phyloP scores from a whole-genome alignment of 2,797 vertebrate genomes.

The Denticeps clupeoides region DNA sequence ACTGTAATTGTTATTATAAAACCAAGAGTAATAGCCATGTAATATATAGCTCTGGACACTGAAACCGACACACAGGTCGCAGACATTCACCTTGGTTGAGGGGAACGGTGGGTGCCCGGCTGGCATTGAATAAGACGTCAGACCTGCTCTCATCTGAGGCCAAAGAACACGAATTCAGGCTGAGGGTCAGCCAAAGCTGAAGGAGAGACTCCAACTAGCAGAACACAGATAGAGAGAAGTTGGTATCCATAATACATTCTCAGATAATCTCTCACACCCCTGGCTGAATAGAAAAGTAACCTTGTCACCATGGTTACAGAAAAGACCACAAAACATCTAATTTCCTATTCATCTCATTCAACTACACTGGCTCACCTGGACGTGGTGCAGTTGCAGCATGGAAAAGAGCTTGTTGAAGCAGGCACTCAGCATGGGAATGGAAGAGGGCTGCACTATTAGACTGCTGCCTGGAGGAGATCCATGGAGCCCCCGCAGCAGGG shows the following conservation, averaged over 20 bases:
- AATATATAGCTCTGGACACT: too few relatives aligned
- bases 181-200: conserved; percentile 95
- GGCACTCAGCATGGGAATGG: conserved; percentile 86
- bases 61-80: neutral
- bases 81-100: conserved; percentile 76
- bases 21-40: neutral
- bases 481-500: conserved; percentile 79
- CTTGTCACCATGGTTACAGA: too few relatives aligned
- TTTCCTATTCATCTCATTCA: too few relatives aligned
- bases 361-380: conserved; percentile 94
- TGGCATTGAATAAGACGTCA: conserved; percentile 95
- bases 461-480: conserved; percentile 63
- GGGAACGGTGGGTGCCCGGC: conserved; percentile 84
- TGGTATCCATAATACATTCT: too few relatives aligned
- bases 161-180: conserved; percentile 81
- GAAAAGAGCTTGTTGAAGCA: conserved; percentile 99
- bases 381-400: conserved; percentile 94
- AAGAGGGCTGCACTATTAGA: conserved; percentile 77
- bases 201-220: conserved; percentile 87
- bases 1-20: too few relatives aligned
- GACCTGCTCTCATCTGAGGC: conserved; percentile 77
- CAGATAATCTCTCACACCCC: too few relatives aligned
- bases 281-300: too few relatives aligned
- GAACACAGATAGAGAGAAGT: conserved; percentile 2
- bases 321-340: too few relatives aligned